Evolutionary conservation across 2,113 vertebrate genomes (phyloP), one percentile per base, ranked within the genome.

Genomic region (Rutilus rutilus): DNA sequence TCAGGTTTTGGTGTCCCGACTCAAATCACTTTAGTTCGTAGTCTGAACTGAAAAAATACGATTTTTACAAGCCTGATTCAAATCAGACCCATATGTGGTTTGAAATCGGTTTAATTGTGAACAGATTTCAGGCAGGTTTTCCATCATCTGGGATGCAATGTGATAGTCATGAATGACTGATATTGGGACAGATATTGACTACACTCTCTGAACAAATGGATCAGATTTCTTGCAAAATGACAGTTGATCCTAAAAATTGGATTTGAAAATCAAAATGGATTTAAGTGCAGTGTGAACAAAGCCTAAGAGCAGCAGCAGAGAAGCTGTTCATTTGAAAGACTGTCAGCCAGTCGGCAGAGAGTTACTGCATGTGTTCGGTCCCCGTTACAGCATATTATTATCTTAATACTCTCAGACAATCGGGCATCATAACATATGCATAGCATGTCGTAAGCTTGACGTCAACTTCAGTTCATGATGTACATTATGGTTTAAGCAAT

Each of bases 381-480:
- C 81, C 45, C 59, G 78, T 42, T 79, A 88, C 80, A 84, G 84
- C 50, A 73, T 64, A 59, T 75, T n/a, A 33, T 86, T 33, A 57
- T 36, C 19, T 73, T 85, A 89, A 89, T 87, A 87, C 85, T 89
- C 76, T 52, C 62, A 52, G 80, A 69, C 27, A 52, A 69, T 64
- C 62, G 23, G 73, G 77, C 79, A 42, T 27, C 47, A 73, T 42
- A 86, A 80, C 23, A 80, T 71, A 80, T 45, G 65, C 67, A 81
- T 86, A 86, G 79, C 83, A 78, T 76, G 76, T 67, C 27, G 42
- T 19, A 77, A 78, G 83, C 77, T 50, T 42, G 84, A 57, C 60
- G 15, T 79, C 57, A 45, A 50, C 62, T 47, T 33, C 17, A 73
- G 33, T 73, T 86, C 42, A 21, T 62, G 50, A 62, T 67, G 6